Base-by-base conservation (phyloP, 2,797 vertebrate species). In the Tapera naevia region DNA sequence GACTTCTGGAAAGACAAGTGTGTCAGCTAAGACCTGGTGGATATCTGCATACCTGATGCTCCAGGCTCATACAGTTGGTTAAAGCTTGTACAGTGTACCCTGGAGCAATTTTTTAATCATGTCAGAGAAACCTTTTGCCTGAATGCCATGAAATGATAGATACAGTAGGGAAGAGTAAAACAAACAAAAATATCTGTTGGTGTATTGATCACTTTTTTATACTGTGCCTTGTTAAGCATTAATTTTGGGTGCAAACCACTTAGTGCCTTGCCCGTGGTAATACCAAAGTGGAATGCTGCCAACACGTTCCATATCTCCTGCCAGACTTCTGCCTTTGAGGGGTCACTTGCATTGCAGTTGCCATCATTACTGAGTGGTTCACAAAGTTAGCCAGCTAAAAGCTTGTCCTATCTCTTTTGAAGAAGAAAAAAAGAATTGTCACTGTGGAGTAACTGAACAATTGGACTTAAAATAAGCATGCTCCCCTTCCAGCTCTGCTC, bases 401-500 rank as follows among this genome's bases (percentile, higher is more conserved):
- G 7, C 56, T 76, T 86, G 65, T 66, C 50, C 54, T 33, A 4
- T 62, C 32, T 79, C 43, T 94, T 93, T 82, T 91, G 50, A 91
- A 91, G 78, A 88, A 2, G 7, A 84, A 79, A 78, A 39, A 62
- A 92, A 27, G 64, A 72, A 70, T 54, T 62, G n/a, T 73, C 56
- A 53, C 41, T 61, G 16, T 80, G 57, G 27, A 35, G 50, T 74
- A 54, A 25, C 37, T 57, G 89, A 74, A 88, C 41, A 7, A 64
- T 93, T 80, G 69, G 33, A 78, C 85, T 89, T 93, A 74, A 95
- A 95, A 88, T 91, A 94, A 54, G 75, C 23, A 16, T 54, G 25
- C n/a, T 92, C 9, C 12, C 62, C 58, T 92, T 76, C 56, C 80
- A 91, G 45, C 66, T 73, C 50, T 88, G 86, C 62, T 89, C 54